Base-by-base conservation (phyloP, 2,113 vertebrate genomes). In the Polyodon spathula region DNA sequence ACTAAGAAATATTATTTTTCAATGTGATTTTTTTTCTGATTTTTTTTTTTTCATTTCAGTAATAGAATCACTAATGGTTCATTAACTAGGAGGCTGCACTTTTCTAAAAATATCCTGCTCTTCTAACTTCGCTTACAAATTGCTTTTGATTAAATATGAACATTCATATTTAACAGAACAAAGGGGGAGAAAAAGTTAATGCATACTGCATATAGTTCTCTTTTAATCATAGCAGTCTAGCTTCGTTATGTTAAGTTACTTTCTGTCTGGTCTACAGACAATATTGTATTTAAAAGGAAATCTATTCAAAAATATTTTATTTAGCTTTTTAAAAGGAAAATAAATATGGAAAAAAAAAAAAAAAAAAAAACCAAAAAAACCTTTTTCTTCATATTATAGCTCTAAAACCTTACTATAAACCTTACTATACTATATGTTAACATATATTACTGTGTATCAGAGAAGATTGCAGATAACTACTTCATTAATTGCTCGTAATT, bases 101-200 rank as follows among this genome's bases (percentile, higher is more conserved):
- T 58, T 57, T 61, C 60, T 44, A 66, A 76, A 71, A 74, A 77
- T 68, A 73, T 61, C 52, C 51, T 51, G 44, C 48, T 50, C 8
- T n/a, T 50, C 15, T 50, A 14, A n/a, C 15, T 50, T n/a, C 12
- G 84, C 77, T 80, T 85, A 83, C 77, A 83, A 80, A 85, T 83
- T 81, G 78, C 76, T 84, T 84, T 82, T 84, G 84, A 86, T 88
- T 86, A 84, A 85, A 69, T 84, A 78, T 76, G 76, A 81, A 78
- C 80, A 81, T 44, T 62, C 62, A 50, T 59, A 61, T 27, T 27
- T 27, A 78, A 74, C 77, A 43, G 72, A 76, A 69, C 81, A 75
- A 78, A 75, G 78, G 53, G 42, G 40, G 11, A 2, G 40, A 17
- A 39, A 54, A 54, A 41, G 76, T 75, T 76, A 73, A 68, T 78